Evolutionary conservation across 2,113 vertebrate genomes (phyloP).

Genomic region (Poecilia latipinna): DNA sequence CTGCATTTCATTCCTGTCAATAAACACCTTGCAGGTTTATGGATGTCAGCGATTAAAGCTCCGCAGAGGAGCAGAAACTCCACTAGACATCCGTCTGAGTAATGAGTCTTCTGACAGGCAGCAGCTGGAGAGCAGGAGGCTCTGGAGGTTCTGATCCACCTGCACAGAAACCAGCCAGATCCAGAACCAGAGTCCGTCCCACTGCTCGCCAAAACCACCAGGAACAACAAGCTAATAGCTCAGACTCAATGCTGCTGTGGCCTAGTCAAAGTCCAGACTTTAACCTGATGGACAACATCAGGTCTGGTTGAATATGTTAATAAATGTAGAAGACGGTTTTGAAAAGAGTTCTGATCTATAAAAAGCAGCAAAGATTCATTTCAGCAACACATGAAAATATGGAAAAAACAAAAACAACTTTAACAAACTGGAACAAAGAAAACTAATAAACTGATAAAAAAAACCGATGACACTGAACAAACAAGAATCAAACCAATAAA

Average conservation of each 20-base stretch:
- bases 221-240: not conserved
- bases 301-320: no score
- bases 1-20: conserved; percentile 1
- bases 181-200: no score
- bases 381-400: no score
- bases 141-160: not conserved
- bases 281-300: not conserved
- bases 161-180: not conserved
- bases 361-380: no score
- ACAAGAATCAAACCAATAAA: no score
- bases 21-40: conserved; percentile 2
- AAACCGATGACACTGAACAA: no score
- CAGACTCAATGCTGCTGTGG: not conserved
- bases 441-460: no score
- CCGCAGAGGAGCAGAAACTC: conserved; percentile 9
- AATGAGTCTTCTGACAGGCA: conserved; percentile 13
- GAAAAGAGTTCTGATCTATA: no score
- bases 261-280: not conserved
- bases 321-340: no score
- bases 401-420: no score
- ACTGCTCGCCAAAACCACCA: no score
- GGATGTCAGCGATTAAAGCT: conserved; percentile 5
- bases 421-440: no score
- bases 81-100: not conserved
- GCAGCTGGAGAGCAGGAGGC: conserved; percentile 2